Evolutionary conservation across 2,113 vertebrate genomes (phyloP).

Genomic region (Myxocyprinus asiaticus): DNA sequence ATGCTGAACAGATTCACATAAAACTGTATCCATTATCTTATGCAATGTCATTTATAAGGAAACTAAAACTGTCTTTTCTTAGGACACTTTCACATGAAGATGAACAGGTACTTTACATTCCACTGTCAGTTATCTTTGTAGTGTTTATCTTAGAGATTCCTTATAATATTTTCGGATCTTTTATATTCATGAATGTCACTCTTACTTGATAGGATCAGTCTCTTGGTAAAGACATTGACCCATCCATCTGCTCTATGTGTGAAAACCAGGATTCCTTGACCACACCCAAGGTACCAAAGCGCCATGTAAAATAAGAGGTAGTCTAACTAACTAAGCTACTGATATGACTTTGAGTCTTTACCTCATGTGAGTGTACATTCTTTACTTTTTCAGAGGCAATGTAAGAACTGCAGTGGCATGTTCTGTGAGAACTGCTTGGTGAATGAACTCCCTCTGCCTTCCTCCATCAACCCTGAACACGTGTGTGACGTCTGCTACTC

Average conservation of each 20-base stretch:
- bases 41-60: no score
- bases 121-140: not conserved
- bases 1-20: no score
- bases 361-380: no score
- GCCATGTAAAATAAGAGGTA: not conserved
- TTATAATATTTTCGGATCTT: not conserved
- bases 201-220: slow-evolving; percentile 65
- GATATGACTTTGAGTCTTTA: no score
- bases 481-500: slow-evolving; percentile 83
- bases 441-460: slow-evolving; percentile 86
- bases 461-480: slow-evolving; percentile 84
- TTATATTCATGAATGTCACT: not conserved
- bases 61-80: not conserved
- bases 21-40: no score
- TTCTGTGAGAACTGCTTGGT: slow-evolving; percentile 84
- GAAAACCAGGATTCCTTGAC: slow-evolving; percentile 71
- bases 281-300: slow-evolving; percentile 76
- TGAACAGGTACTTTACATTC: slow-evolving; percentile 63
- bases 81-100: slow-evolving; percentile 71
- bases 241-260: slow-evolving; percentile 80
- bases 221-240: slow-evolving; percentile 42
- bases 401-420: slow-evolving; percentile 82
- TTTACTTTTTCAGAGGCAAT: slow-evolving; percentile 73
- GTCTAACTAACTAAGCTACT: no score
- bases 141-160: no score